phyloP scores from a whole-genome alignment of 2,113 vertebrate species.

The Telmatochromis sp. region DNA sequence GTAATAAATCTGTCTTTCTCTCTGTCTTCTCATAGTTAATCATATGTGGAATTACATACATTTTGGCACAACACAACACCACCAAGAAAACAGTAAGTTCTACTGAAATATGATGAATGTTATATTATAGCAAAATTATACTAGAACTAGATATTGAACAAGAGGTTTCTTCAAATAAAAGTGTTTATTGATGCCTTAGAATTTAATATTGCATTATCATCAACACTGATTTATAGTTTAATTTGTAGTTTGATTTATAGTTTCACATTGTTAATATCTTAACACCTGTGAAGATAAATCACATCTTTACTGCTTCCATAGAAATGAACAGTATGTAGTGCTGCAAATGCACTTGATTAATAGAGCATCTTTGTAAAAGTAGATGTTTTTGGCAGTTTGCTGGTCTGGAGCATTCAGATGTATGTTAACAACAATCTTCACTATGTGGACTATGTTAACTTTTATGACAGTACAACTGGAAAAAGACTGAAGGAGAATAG shows the following conservation, averaged over 20 bases:
- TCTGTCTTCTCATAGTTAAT: slow-evolving; percentile 31
- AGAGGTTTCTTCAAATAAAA: background rate
- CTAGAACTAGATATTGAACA: background rate
- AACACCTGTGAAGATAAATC: background rate
- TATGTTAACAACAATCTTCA: background rate
- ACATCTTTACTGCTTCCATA: background rate
- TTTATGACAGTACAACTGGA: background rate
- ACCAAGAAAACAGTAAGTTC: slow-evolving; percentile 66
- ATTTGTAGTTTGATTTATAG: background rate
- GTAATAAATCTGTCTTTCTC: background rate
- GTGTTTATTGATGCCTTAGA: background rate
- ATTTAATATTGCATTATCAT: background rate
- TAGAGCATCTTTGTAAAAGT: background rate
- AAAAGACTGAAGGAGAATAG: background rate
- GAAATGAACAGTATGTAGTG: background rate
- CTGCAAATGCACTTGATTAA: background rate
- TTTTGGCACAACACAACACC: slow-evolving; percentile 54
- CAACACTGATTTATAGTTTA: background rate
- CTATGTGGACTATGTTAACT: background rate
- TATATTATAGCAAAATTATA: background rate
- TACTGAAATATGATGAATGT: background rate
- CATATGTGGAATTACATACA: slow-evolving; percentile 57
- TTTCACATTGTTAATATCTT: background rate
- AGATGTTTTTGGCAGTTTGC: background rate
- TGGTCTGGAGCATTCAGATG: background rate